These are phyloP conservation scores for Spinus pinus DNA, from an alignment of 2,797 vertebrate genomes.

Conservation along the genomic window DNA sequence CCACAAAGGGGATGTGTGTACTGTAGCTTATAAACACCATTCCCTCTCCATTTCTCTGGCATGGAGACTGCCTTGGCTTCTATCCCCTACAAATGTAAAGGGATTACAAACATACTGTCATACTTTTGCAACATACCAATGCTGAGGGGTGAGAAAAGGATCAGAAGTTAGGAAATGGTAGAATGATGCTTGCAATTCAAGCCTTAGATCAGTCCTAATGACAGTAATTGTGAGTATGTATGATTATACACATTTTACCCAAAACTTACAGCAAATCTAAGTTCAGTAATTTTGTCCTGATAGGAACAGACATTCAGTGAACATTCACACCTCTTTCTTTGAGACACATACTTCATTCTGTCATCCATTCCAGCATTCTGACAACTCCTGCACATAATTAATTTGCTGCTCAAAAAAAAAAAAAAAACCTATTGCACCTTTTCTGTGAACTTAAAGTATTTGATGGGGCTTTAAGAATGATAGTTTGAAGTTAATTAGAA, in stretches of 20 bases:
- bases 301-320: background rate
- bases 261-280: background rate
- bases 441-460: background rate
- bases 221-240: background rate
- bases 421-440: background rate
- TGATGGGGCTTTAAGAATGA: background rate
- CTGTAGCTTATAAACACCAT: slow-evolving; percentile 84
- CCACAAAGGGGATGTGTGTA: slow-evolving; percentile 88
- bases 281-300: background rate
- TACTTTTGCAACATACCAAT: background rate
- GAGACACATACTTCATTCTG: background rate
- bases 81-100: slow-evolving; percentile 69
- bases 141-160: background rate
- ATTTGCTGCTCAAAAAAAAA: background rate
- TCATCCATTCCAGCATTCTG: background rate
- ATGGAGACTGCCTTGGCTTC: slow-evolving; percentile 79
- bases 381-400: background rate
- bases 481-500: background rate
- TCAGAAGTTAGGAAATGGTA: background rate
- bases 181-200: background rate
- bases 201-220: background rate
- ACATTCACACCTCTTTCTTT: background rate
- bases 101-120: background rate
- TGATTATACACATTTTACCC: background rate
- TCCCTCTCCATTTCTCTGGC: slow-evolving; percentile 85